phyloP scores from a whole-genome alignment of 2,113 vertebrate species.

The Serilophus lunatus region DNA sequence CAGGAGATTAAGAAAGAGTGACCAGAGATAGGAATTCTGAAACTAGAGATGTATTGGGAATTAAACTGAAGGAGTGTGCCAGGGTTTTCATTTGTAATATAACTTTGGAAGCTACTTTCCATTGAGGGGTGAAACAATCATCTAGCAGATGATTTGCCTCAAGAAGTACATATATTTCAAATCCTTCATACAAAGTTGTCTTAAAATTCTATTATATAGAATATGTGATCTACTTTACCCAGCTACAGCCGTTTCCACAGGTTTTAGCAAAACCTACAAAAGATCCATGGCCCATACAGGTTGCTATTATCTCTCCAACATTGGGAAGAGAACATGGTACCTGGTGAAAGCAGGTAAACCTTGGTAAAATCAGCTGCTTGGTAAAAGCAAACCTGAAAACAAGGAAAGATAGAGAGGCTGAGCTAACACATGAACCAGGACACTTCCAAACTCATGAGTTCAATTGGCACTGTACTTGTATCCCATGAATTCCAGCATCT shows the following conservation, averaged over 20 bases:
- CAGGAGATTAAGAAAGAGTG: not conserved
- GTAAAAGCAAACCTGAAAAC: not conserved
- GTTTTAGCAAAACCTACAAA: not conserved
- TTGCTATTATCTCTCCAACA: not conserved
- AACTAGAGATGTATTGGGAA: not conserved
- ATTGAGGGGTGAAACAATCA: not conserved
- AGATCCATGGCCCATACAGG: not conserved
- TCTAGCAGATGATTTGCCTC: not conserved
- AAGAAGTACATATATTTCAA: not conserved
- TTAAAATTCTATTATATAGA: not conserved
- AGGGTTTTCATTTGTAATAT: not conserved
- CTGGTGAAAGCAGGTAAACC: not conserved
- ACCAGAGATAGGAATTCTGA: not conserved
- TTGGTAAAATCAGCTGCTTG: rapidly evolving
- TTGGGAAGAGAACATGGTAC: not conserved
- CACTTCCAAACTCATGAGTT: not conserved
- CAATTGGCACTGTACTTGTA: not conserved
- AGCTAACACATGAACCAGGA: not conserved
- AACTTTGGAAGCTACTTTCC: not conserved
- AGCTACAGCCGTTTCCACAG: not conserved
- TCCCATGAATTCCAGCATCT: not conserved
- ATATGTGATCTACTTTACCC: not conserved
- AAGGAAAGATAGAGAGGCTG: not conserved
- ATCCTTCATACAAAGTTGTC: not conserved
- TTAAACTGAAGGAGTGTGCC: not conserved